Evolutionary conservation across 2,797 vertebrate genomes (phyloP), one percentile per base, ranked within the genome.

Genomic region (Champsocephalus gunnari): DNA sequence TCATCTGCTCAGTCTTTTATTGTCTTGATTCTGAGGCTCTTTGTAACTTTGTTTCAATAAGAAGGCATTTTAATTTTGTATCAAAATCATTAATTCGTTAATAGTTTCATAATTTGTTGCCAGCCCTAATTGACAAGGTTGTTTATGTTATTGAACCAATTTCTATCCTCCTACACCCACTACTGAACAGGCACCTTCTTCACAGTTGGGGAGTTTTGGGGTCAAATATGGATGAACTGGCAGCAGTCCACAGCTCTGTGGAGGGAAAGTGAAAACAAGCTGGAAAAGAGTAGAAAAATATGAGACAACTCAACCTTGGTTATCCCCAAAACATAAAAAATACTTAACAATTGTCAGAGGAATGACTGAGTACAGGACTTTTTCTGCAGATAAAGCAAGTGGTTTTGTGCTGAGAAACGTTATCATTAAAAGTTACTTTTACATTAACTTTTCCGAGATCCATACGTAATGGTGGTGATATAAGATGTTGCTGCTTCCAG

Each of bases 1-100:
- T 58, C n/a, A 49, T 79, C 66, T 75, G 49, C 49, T 71, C 17
- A 11, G 16, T 66, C 41, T 61, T 65, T 51, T 62, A 58, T 75
- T 73, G 16, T 77, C 60, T 51, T 45, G 6, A 32, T 50, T 19
- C 17, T 11, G 5, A 69, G 13, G 1, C 7, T 58, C 34, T 61
- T 41, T 62, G 32, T 56, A 19, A 53, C 28, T 69, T 61, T 55
- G 12, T 68, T 59, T 63, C 10, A 53, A 41, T 21, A 59, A 19
- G 47, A 49, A 45, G 57, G 3, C 9, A 3, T 62, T 44, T 63
- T 50, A 68, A 51, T 71, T 55, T 54, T 66, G n/a, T 28, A 59
- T 63, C 49, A 51, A 47, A 66, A 34, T 19, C 24, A 21, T 54
- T 38, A 9, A 69, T 71, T 48, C 17, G 9, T 19, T 13, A 61